Evolutionary conservation across 2,888 invertebrate genomes (phyloP).

Genomic region (Drosophila merina): DNA sequence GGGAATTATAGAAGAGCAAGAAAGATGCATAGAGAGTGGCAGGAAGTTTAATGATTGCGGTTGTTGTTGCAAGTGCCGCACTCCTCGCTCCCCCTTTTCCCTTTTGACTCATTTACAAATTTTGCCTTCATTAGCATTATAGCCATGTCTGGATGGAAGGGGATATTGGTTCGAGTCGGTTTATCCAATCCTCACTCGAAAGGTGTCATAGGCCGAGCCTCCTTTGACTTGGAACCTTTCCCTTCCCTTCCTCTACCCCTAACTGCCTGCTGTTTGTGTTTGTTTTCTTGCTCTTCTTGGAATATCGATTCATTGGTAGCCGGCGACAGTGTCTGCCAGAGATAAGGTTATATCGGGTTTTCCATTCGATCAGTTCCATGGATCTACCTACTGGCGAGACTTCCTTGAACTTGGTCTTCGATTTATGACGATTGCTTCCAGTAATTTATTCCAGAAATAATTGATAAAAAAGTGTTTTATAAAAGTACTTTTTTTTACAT

Average conservation of each 20-base stretch:
- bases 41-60: slow-evolving; percentile 16
- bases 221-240: slow-evolving; percentile 7
- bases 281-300: slow-evolving; percentile 61
- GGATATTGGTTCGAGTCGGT: slow-evolving; percentile 36
- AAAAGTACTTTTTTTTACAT: neutral
- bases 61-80: slow-evolving; percentile 32
- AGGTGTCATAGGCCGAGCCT: slow-evolving; percentile 23
- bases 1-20: neutral
- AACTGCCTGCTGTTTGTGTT: slow-evolving; percentile 45
- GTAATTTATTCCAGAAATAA: neutral
- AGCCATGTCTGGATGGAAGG: slow-evolving; percentile 53
- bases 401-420: slow-evolving; percentile 29
- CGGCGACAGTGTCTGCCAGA: slow-evolving; percentile 20
- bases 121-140: slow-evolving; percentile 70
- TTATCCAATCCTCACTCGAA: slow-evolving; percentile 15
- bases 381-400: slow-evolving; percentile 31
- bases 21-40: neutral
- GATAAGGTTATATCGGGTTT: slow-evolving; percentile 33
- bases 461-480: neutral
- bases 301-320: slow-evolving; percentile 41
- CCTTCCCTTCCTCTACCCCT: neutral
- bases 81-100: slow-evolving; percentile 17
- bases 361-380: slow-evolving; percentile 18
- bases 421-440: neutral
- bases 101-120: slow-evolving; percentile 69